Percentiles rank a stretch among this genome's conserved stretches.
phyloP scores from a whole-genome alignment of 2,888 invertebrate species.

The Pelosia muscerda region DNA sequence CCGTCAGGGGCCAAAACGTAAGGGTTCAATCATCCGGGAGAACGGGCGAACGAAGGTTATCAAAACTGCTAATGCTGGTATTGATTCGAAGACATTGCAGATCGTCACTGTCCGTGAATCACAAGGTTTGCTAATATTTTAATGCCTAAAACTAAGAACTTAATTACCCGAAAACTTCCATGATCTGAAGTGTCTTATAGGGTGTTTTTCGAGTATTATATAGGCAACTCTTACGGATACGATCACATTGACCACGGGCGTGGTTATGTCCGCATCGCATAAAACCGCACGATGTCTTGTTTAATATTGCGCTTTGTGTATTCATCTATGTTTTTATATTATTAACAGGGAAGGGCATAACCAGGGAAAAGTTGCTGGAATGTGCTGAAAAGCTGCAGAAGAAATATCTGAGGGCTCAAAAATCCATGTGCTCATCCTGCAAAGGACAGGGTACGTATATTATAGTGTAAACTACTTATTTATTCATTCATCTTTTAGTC shows the following conservation, averaged over 20 bases:
- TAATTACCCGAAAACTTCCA: too few species aligned
- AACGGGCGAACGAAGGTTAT: neutral
- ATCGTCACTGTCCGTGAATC: neutral
- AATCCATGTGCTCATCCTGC: neutral
- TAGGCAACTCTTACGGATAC: too few species aligned
- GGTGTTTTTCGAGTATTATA: too few species aligned
- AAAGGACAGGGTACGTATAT: conserved; percentile 2
- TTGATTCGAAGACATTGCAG: neutral
- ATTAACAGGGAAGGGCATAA: neutral
- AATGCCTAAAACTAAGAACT: too few species aligned
- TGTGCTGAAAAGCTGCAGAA: neutral
- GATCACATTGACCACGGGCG: too few species aligned
- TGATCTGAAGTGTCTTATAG: too few species aligned
- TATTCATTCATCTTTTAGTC: neutral
- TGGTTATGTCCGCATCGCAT: too few species aligned
- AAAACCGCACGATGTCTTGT: too few species aligned
- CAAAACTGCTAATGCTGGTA: neutral
- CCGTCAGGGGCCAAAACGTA: neutral
- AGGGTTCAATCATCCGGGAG: neutral
- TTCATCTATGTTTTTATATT: too few species aligned
- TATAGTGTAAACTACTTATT: neutral
- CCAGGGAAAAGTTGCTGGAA: neutral
- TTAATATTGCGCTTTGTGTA: too few species aligned
- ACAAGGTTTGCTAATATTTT: neutral
- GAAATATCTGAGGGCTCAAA: neutral